Conservation (phyloP, 2,888 invertebrate species). For the Pollenia labialis region DNA sequence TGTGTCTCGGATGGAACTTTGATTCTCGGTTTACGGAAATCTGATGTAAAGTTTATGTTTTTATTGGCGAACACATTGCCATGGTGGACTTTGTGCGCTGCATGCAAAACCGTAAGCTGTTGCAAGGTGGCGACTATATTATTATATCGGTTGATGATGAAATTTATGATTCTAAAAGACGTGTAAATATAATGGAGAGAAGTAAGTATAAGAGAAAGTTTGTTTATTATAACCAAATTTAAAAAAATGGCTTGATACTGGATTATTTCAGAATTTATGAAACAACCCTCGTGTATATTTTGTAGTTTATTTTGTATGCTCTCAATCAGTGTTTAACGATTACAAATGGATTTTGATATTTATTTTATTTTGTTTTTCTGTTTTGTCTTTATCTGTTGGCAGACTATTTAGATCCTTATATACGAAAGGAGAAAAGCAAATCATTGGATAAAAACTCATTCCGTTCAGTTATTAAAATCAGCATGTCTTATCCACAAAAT, state of each 20-base stretch:
- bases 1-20: neutral
- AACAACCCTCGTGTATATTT: neutral
- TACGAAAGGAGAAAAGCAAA: conserved; percentile 85
- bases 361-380: conserved; percentile 2
- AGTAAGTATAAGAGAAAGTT: conserved; percentile 76
- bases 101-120: conserved; percentile 89
- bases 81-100: conserved; percentile 93
- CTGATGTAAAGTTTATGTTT: conserved; percentile 90
- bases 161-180: conserved; percentile 89
- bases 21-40: neutral
- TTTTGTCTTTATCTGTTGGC: conserved; percentile 76
- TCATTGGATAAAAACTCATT: conserved; percentile 88
- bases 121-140: conserved; percentile 92
- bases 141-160: conserved; percentile 95
- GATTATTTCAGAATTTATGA: neutral
- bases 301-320: neutral
- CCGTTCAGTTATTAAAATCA: conserved; percentile 91
- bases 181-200: conserved; percentile 85
- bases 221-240: too few species aligned
- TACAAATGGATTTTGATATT: neutral
- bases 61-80: conserved; percentile 94
- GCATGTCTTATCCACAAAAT: conserved; percentile 90
- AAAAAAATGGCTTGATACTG: neutral
- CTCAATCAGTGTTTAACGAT: conserved; percentile 24
- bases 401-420: conserved; percentile 90